Base-by-base conservation (phyloP, 1,140 invertebrate species). In the Brachystomella parvula region DNA sequence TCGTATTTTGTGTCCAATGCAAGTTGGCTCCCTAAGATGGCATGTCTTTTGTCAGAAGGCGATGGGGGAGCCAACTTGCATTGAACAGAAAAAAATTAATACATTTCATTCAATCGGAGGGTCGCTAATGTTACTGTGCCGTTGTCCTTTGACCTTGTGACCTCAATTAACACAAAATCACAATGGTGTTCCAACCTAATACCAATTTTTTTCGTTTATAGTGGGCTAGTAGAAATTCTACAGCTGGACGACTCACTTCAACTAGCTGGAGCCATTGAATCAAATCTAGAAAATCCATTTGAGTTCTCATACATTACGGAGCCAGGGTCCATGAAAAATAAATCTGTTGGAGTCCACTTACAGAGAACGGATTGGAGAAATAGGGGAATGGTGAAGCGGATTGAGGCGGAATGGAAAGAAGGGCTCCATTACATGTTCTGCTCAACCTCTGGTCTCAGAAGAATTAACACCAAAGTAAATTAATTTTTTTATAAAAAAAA, bases 351-450 rank as follows among this genome's bases (percentile, higher is more conserved):
- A 21, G 65, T 65, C 15, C 39, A 67, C 26, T 44, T 69, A 39
- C 26, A 57, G 24, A 56, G 44, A 28, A 49, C 64, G 31, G 47
- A 64, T 35, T 69, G 67, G 67, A 30, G 44, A 19, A 61, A 67
- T 15, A 35, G 49, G 3, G n/a, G 47, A 9, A 17, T 72, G 3
- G 56, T 21, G 1, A 60, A 59, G 31, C 39, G 26, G 21, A 53
- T 72, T 24, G 71, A 72, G 53, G 32, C 53, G 17, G 32, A 21
- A 24, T 72, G 65, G 65, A 64, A 58, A 63, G 63, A 62, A 39
- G 70, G 70, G 15, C 26, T 53, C 2, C 70, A 71, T 35, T 66
- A 66, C 58, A 64, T 65, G 57, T 64, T 47, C 53, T 71, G 70
- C 53, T 39, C 64, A 1, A 60, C 32, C 15, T n/a, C 15, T 9